phyloP scores from a whole-genome alignment of 2,113 vertebrate species.

The Cyanoramphus novaezelandiae region DNA sequence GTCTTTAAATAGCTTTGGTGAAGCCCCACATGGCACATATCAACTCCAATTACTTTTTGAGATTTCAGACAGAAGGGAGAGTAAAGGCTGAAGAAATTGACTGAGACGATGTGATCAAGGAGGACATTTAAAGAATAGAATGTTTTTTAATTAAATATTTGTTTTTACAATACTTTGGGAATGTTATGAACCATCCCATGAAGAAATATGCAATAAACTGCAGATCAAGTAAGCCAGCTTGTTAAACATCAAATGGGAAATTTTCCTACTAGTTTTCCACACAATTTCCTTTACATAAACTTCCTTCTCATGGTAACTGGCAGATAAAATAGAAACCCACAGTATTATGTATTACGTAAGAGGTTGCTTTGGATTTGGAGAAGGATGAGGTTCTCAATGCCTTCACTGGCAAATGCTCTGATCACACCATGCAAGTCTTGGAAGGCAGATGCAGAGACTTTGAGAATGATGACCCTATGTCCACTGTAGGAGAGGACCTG shows the following conservation, averaged over 20 bases:
- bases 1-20: slow-evolving; percentile 9
- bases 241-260: background rate
- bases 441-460: too few species aligned
- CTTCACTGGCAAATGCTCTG: too few species aligned
- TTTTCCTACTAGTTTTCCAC: background rate
- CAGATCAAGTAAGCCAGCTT: background rate
- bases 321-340: background rate
- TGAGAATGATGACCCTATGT: too few species aligned
- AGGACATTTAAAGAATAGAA: background rate
- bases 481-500: too few species aligned
- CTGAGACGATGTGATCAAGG: background rate
- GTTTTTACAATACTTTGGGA: background rate
- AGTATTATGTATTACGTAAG: background rate
- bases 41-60: background rate
- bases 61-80: slow-evolving; percentile 5
- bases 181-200: background rate
- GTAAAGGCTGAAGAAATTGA: background rate
- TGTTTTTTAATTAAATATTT: slow-evolving; percentile 12
- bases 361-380: background rate
- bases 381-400: too few species aligned
- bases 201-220: background rate
- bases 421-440: too few species aligned
- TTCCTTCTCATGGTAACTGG: background rate
- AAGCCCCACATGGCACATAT: background rate
- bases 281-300: background rate